A percentile compares a stretch with the other conserved stretches of the same genome.
These are phyloP conservation scores for Danio tinwini DNA, from an alignment of 2,797 vertebrate genomes.

Conservation along the genomic window DNA sequence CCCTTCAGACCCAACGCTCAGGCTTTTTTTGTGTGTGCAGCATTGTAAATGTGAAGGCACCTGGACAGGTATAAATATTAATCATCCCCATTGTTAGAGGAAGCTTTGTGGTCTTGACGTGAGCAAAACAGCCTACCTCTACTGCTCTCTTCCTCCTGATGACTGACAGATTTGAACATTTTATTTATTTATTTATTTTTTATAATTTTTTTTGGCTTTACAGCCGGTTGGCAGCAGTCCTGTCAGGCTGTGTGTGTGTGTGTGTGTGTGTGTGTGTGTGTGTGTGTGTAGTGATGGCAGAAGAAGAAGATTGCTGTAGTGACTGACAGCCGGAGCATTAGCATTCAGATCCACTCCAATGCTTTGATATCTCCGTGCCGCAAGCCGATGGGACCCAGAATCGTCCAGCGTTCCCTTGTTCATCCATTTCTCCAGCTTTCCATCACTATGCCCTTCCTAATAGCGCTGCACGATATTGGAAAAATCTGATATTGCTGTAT, in stretches of 20 bases:
- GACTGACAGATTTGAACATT: constrained; percentile 60
- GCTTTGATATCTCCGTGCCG: constrained; percentile 63
- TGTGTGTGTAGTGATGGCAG: constrained; percentile 22
- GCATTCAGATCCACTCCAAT: constrained; percentile 60
- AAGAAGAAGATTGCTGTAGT: constrained; percentile 55
- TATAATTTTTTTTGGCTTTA: constrained; percentile 11
- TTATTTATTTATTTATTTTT: neutral
- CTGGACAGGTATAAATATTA: constrained; percentile 66
- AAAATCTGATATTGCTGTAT: no score
- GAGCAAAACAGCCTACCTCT: constrained; percentile 57
- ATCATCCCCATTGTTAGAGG: constrained; percentile 60
- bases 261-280: constrained; percentile 14
- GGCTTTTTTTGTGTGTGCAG: neutral
- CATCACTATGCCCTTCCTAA: neutral
- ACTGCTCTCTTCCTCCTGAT: constrained; percentile 33
- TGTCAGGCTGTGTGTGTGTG: constrained; percentile 52
- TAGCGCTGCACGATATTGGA: no score
- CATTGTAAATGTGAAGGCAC: constrained; percentile 40
- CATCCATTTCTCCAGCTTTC: constrained; percentile 36
- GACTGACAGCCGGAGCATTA: constrained; percentile 64
- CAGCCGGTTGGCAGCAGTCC: constrained; percentile 48
- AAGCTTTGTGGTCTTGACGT: constrained; percentile 56
- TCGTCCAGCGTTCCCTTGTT: constrained; percentile 43
- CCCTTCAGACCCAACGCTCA: constrained; percentile 40
- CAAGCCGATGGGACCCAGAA: constrained; percentile 53